phyloP scores from a whole-genome alignment of 2,888 invertebrate genomes.

The Geophilus truncorum region DNA sequence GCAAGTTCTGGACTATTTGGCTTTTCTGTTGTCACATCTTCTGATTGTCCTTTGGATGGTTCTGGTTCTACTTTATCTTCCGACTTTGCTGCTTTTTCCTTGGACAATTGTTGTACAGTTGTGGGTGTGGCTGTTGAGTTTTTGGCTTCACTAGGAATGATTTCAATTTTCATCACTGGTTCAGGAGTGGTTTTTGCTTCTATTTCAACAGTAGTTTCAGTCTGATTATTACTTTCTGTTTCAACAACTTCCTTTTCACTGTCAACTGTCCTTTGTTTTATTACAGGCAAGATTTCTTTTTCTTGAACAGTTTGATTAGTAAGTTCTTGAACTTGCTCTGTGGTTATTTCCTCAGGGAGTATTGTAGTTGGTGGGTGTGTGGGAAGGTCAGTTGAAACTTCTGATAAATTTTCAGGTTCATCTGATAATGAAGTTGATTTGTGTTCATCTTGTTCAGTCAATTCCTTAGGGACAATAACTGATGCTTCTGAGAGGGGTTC shows the following conservation, averaged over 20 bases:
- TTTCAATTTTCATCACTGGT: neutral
- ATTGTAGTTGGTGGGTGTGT: too few species aligned
- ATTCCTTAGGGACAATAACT: too few species aligned
- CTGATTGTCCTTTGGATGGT: too few species aligned
- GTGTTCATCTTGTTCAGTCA: neutral
- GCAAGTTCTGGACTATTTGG: too few species aligned
- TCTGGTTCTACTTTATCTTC: neutral
- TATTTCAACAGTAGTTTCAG: neutral
- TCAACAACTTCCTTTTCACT: neutral
- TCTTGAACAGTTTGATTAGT: too few species aligned
- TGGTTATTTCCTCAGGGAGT: neutral
- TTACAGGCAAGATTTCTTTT: neutral
- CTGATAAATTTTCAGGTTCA: neutral
- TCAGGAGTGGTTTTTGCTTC: neutral
- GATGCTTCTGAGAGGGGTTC: neutral
- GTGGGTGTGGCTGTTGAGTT: neutral
- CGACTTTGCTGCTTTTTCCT: neutral
- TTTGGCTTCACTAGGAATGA: neutral
- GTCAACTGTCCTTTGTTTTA: neutral
- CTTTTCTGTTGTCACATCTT: too few species aligned
- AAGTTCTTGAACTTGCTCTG: neutral
- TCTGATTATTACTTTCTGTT: neutral
- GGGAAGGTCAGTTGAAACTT: neutral
- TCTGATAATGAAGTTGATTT: neutral
- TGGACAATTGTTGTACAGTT: neutral